A percentile compares a stretch with the other conserved stretches of the same genome.
Evolutionary conservation across 2,888 invertebrate genomes (phyloP).

Genomic region (Melanotus villosus): DNA sequence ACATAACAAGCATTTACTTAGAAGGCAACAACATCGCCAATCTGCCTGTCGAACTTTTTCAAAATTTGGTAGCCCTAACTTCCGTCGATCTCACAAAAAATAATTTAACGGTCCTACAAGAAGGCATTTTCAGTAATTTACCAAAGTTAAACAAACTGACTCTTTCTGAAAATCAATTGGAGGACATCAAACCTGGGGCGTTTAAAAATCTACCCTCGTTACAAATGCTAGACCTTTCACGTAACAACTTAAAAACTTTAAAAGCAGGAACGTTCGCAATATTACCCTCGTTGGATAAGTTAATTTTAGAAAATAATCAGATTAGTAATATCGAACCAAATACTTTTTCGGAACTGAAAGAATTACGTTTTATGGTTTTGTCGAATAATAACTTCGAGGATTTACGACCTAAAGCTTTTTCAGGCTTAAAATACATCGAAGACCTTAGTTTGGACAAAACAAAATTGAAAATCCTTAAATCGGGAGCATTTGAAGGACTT

Average conservation of each 20-base stretch:
- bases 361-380: conserved; percentile 5
- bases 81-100: too few relatives aligned
- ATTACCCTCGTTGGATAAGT: background rate
- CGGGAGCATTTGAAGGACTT: conserved; percentile 8
- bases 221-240: background rate
- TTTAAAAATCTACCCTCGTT: background rate
- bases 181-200: background rate
- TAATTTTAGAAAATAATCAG: conserved; percentile 19
- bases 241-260: background rate
- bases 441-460: background rate
- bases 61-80: background rate
- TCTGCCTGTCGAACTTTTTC: background rate
- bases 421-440: background rate
- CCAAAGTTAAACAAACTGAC: background rate
- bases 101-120: too few relatives aligned
- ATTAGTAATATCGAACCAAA: background rate
- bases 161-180: conserved; percentile 20
- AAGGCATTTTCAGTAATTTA: background rate
- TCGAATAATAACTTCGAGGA: background rate
- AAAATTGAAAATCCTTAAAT: background rate
- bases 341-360: background rate
- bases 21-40: background rate
- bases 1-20: background rate
- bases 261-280: conserved; percentile 6
- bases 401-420: conserved; percentile 2